Evolutionary conservation across 2,797 vertebrate species (phyloP).

Genomic region (Psittacula derbiana): DNA sequence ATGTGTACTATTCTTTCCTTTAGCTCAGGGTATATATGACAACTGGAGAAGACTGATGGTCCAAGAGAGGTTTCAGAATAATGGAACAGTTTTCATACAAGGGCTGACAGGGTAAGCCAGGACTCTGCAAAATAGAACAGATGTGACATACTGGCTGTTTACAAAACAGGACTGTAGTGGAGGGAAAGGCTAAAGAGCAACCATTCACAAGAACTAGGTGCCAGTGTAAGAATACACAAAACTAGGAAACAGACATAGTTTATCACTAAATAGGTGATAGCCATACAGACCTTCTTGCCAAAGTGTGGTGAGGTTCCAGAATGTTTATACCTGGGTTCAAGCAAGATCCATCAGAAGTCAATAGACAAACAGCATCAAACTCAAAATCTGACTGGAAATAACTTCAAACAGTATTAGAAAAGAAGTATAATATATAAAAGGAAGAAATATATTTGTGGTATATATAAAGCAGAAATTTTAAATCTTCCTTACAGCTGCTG

Average conservation of each 20-base stretch:
- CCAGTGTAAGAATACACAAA: not conserved
- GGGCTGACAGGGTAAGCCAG: not conserved
- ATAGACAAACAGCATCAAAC: not conserved
- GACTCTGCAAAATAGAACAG: not conserved
- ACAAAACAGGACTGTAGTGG: not conserved
- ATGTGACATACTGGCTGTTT: not conserved
- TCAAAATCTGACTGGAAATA: not conserved
- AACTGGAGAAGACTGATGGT: not conserved
- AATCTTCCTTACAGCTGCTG: not conserved
- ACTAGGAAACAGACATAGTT: not conserved
- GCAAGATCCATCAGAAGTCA: not conserved
- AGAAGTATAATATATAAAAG: not conserved
- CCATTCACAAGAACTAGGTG: not conserved
- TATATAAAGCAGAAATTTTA: not conserved
- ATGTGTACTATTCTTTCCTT: not conserved
- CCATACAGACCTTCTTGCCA: not conserved
- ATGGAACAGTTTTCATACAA: not conserved
- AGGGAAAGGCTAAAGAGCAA: not conserved
- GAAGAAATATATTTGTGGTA: not conserved
- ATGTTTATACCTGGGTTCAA: not conserved
- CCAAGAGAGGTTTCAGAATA: not conserved
- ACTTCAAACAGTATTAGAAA: not conserved
- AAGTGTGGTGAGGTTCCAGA: not conserved
- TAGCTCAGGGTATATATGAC: not conserved
- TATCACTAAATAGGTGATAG: not conserved